Evolutionary conservation across 2,888 invertebrate species (phyloP), one percentile per base, ranked within the genome.

Genomic region (Abrostola triplasia): DNA sequence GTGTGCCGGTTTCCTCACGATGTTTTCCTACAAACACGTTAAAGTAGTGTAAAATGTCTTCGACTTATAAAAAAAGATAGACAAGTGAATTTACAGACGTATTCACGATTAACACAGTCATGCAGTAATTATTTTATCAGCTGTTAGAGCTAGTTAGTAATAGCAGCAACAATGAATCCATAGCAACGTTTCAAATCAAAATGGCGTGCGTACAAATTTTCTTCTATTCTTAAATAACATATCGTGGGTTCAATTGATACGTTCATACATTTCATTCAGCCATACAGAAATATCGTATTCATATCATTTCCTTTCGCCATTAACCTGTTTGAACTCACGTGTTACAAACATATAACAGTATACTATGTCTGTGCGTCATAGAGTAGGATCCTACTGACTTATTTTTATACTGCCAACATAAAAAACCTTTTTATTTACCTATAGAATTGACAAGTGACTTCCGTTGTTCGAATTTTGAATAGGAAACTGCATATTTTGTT

Each of bases 281-380:
- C 6, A 11, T 12, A 42, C 12, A 44, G 8, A 13, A 44, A 44
- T 7, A 42, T 12, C n/a, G 6, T 10, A 42, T 42, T 7, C 12
- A 12, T 40, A 35, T 12, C 10, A 58, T 67, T 72, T 67, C 42
- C 61, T 58, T 44, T 48, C 9, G 9, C 36, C 54, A 67, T 56
- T 47, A 61, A 41, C 12, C 42, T 53, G 36, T 42, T 49, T 36
- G 54, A 48, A 62, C 36, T 41, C 37, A 48, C 51, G 37, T 51
- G 36, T 35, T 44, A 44, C 48, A 47, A 12, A 41, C 47, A 42
- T 40, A 40, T 38, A 55, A 38, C 8, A 12, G 12, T 36, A 7
- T 11, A 37, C 11, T 24, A 50, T 41, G 10, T 2, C 7, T 49
- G 59, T 78, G 79, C 79, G 73, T 73, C 77, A 78, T 12, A 9